Evolutionary conservation across 2,797 vertebrate species (phyloP).

Genomic region (Gadopsis marmoratus): DNA sequence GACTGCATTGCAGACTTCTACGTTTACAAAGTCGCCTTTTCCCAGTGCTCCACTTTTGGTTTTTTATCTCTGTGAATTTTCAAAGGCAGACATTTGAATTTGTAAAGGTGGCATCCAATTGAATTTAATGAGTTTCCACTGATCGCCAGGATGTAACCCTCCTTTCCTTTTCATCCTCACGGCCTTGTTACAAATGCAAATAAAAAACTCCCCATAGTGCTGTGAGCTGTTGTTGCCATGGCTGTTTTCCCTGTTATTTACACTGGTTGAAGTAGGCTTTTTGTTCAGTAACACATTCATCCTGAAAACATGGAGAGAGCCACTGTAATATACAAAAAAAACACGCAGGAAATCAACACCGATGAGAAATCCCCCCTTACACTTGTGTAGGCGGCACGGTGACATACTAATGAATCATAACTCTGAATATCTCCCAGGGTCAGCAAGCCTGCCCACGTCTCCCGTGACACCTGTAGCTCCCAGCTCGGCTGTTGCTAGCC

Average conservation of each 20-base stretch:
- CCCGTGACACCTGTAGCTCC: slow-evolving; percentile 88
- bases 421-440: slow-evolving; percentile 89
- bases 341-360: slow-evolving; percentile 24
- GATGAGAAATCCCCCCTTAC: slow-evolving; percentile 13
- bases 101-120: slow-evolving; percentile 73
- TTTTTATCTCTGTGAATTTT: slow-evolving; percentile 39
- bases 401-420: slow-evolving; percentile 55
- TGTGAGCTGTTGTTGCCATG: slow-evolving; percentile 64
- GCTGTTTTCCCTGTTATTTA: slow-evolving; percentile 58
- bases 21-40: slow-evolving; percentile 1
- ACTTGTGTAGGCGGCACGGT: slow-evolving; percentile 11
- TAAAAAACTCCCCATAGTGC: slow-evolving; percentile 56
- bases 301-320: slow-evolving; percentile 9
- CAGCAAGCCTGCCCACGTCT: slow-evolving; percentile 89
- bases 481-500: slow-evolving; percentile 92
- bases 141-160: slow-evolving; percentile 69
- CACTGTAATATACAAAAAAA: not conserved
- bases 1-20: slow-evolving; percentile 10
- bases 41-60: slow-evolving; percentile 9
- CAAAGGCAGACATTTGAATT: slow-evolving; percentile 78
- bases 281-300: slow-evolving; percentile 34
- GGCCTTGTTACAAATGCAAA: slow-evolving; percentile 75
- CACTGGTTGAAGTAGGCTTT: slow-evolving; percentile 33
- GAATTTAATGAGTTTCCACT: slow-evolving; percentile 78
- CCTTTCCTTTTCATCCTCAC: slow-evolving; percentile 71